Evolutionary conservation across 2,113 vertebrate species (phyloP), one percentile per base, ranked within the genome.

Genomic region (Myodes glareolus): DNA sequence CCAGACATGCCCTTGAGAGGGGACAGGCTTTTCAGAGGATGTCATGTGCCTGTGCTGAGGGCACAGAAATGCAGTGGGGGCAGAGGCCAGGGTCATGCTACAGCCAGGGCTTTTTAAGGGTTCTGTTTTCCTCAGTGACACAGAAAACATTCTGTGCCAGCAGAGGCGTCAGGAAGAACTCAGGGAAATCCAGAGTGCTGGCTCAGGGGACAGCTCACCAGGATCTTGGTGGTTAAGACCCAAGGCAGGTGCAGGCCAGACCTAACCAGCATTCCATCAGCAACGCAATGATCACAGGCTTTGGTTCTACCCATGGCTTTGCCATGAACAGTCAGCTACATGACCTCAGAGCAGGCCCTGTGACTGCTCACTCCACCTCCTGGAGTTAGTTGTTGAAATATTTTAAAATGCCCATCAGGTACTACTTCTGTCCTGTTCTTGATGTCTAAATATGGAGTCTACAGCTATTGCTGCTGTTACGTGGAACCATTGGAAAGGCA

Each of bases 1-100:
- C 96, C 93, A 90, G 23, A 86, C 63, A 23, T 86, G 50, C 90
- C 94, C 73, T 70, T 82, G 85, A 65, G 58, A 95, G n/a, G 52
- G 16, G 42, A 39, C 21, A 90, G 75, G 72, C 67, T 76, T 86
- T 65, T 73, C 61, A 90, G 88, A 93, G 78, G 29, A 25, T 92
- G 13, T 55, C 63, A 58, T 63, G 33, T 68, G 42, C 75, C 86
- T 39, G 8, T 73, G 84, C 61, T 50, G 80, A 88, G 50, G 76
- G 70, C 70, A 86, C 88, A 70, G 39, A 73, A n/a, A 50, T 58
- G 47, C 31, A 86, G 27, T 63, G 27, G 42, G 39, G 39, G 47
- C 52, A 76, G n/a, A 85, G 45, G 52, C n/a, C 52, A 91, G 29
- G 39, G 63, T 14, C 55, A 45, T 0, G 39, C 45, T n/a, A 17